Base-by-base conservation (phyloP, 2,888 invertebrate species). In the Kryphioiulus occultus region DNA sequence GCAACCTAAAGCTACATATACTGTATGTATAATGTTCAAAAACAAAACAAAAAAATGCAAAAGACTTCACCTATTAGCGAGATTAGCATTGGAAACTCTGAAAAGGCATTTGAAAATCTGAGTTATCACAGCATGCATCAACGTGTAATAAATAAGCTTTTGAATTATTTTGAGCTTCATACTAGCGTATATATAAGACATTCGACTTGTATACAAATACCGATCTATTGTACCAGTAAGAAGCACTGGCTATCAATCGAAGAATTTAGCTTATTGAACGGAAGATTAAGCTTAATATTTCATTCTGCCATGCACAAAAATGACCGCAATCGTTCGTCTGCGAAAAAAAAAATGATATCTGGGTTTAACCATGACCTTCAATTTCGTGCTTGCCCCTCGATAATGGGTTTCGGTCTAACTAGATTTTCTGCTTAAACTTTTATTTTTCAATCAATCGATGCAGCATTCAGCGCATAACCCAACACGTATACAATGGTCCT, bases 351-450 rank as follows among this genome's bases (percentile, higher is more conserved):
- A 78, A 78, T 78, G 78, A 30, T 26, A 78, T 78, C 78, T 78
- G 78, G 78, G 78, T 78, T 78, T 78, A 78, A 30, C 78, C 78
- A 4, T 78, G 78, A 78, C 78, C 78, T 78, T 78, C 78, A 78
- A 78, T 78, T 78, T 78, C 30, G 30, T 26, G 30, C 12, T 26
- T 30, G 26, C 26, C 17, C 78, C 30, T 78, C 30, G 78, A 78
- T 78, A 78, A 78, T 78, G 30, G 78, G 78, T 22, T 78, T 78
- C 78, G 78, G 78, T 78, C 78, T 78, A 78, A 78, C 78, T 78
- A 78, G 78, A 78, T 78, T 78, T 78, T 78, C 78, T 30, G 78
- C 78, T 78, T 30, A 78, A 78, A 78, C 78, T 78, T 44, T 78
- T 78, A 78, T 78, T 78, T 78, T 78, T 30, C 78, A 78, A 78